A percentile compares a stretch with the other conserved stretches of the same genome.
phyloP scores from a whole-genome alignment of 2,888 invertebrate genomes.

The Nephrotoma flavescens region DNA sequence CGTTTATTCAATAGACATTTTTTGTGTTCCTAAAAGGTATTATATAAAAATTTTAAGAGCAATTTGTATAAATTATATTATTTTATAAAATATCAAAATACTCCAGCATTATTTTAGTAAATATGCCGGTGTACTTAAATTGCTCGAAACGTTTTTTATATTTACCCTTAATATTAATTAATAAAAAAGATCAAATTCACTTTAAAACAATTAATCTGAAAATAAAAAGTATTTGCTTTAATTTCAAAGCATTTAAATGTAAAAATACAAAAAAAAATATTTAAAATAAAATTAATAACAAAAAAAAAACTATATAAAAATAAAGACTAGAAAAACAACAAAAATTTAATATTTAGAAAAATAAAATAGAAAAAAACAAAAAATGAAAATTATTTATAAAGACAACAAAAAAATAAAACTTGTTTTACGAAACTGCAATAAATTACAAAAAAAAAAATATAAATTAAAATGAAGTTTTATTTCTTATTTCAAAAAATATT shows the following conservation, averaged over 20 bases:
- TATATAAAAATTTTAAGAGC: not conserved
- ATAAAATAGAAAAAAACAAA: not conserved
- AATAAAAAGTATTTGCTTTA: not conserved
- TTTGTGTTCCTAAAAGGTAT: not conserved
- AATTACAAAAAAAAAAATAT: not conserved
- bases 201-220: not conserved
- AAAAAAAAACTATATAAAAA: not conserved
- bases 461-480: not conserved
- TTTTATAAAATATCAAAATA: too few relatives aligned
- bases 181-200: not conserved
- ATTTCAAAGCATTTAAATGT: not conserved
- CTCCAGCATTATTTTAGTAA: too few relatives aligned
- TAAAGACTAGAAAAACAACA: not conserved
- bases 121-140: not conserved
- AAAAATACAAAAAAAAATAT: not conserved
- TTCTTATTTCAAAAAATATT: not conserved
- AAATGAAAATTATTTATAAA: not conserved
- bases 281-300: not conserved
- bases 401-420: not conserved
- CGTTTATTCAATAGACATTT: not conserved
- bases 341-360: not conserved
- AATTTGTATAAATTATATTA: not conserved
- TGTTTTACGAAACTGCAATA: not conserved
- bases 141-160: not conserved
- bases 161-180: not conserved